Percentiles rank a stretch among this genome's conserved stretches.
These are phyloP conservation scores for Apamea sordens DNA, from an alignment of 2,888 invertebrate species.

Conservation along the genomic window DNA sequence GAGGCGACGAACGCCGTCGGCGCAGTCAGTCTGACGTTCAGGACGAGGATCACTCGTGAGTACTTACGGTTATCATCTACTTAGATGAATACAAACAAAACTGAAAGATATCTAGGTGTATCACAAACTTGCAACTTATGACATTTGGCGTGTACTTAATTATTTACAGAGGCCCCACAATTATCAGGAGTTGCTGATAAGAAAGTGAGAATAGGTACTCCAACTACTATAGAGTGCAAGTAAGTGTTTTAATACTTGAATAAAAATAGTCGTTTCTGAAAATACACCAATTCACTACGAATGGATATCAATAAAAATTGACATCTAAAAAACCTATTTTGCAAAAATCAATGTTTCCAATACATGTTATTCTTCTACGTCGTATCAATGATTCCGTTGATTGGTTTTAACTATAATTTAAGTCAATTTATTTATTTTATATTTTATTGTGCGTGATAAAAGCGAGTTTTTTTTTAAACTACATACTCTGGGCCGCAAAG, in stretches of 20 bases:
- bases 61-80: not conserved
- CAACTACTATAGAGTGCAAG: constrained; percentile 43
- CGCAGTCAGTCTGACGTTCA: constrained; percentile 22
- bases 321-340: no score
- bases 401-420: no score
- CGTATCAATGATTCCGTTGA: no score
- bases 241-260: constrained; percentile 15
- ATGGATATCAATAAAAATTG: not conserved
- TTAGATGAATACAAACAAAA: not conserved
- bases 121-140: not conserved
- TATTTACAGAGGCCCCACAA: constrained; percentile 51
- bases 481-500: no score
- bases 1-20: constrained; percentile 45
- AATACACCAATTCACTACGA: not conserved
- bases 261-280: not conserved
- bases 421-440: no score
- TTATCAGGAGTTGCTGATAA: constrained; percentile 25
- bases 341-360: no score
- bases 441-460: no score
- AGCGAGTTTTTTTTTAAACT: no score
- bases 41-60: constrained; percentile 43
- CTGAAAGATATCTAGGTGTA: not conserved
- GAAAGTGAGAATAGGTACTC: constrained; percentile 22
- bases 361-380: no score
- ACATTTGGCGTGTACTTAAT: not conserved